These are phyloP conservation scores for Ormyrus thymus DNA, from an alignment of 2,888 invertebrate genomes.

Conservation along the genomic window DNA sequence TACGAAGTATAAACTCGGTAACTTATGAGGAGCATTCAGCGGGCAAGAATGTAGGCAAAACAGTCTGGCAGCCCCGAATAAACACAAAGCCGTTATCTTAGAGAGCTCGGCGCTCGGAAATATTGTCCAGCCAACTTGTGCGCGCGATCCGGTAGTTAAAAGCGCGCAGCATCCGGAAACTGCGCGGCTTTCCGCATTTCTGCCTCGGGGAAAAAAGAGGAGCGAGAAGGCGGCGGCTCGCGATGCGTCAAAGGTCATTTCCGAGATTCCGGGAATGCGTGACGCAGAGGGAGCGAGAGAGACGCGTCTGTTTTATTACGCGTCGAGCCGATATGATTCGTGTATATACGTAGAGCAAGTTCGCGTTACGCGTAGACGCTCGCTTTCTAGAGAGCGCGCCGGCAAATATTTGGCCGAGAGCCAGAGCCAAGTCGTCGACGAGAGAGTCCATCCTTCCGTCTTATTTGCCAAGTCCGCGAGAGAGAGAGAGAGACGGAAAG, in stretches of 20 bases:
- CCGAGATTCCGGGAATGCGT: slow-evolving; percentile 17
- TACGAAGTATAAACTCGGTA: too few species aligned
- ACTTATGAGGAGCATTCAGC: too few species aligned
- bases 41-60: too few species aligned
- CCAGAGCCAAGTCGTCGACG: slow-evolving; percentile 9
- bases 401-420: slow-evolving; percentile 45
- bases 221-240: neutral
- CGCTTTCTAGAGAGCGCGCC: slow-evolving; percentile 15
- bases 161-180: neutral
- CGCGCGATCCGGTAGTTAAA: neutral
- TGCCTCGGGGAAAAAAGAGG: neutral
- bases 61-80: too few species aligned
- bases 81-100: too few species aligned
- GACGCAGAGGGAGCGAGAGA: neutral
- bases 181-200: slow-evolving; percentile 19
- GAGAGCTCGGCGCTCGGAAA: too few species aligned
- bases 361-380: neutral
- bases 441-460: slow-evolving; percentile 59
- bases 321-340: slow-evolving; percentile 1
- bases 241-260: slow-evolving; percentile 8
- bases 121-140: too few species aligned
- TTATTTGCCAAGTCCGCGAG: slow-evolving; percentile 61
- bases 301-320: neutral
- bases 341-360: neutral
- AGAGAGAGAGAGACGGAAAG: neutral